These are phyloP conservation scores for Bungarus multicinctus DNA, from an alignment of 2,113 vertebrate genomes.

Conservation along the genomic window DNA sequence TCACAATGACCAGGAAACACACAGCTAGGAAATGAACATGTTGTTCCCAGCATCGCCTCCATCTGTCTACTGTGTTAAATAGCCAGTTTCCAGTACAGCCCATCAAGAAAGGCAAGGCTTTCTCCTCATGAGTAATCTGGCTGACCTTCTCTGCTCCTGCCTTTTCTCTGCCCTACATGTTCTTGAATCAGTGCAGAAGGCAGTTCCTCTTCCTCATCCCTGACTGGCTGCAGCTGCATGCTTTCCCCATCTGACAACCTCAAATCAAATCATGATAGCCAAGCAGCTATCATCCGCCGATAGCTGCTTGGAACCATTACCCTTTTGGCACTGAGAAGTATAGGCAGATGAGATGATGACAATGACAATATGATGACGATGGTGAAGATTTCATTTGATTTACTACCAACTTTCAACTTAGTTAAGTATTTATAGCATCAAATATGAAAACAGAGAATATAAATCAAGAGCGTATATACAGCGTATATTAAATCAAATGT, in stretches of 20 bases:
- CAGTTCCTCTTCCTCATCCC: background rate
- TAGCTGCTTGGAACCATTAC: background rate
- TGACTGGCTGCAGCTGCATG: background rate
- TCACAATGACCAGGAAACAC: too few species aligned
- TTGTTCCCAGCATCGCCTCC: too few species aligned
- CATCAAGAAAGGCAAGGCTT: too few species aligned
- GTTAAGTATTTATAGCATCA: background rate
- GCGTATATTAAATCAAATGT: background rate
- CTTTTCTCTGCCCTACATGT: too few species aligned
- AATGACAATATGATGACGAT: background rate
- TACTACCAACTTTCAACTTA: background rate
- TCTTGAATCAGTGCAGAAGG: background rate
- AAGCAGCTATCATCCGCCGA: background rate
- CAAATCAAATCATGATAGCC: too few species aligned
- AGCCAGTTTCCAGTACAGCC: too few species aligned
- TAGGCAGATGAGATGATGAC: background rate
- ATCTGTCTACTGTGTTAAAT: too few species aligned
- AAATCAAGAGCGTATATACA: background rate
- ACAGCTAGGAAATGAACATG: too few species aligned
- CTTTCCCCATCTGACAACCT: background rate
- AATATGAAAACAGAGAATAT: background rate
- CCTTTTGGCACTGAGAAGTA: background rate
- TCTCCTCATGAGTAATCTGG: too few species aligned
- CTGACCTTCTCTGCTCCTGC: too few species aligned
- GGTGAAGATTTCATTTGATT: background rate